Evolutionary conservation across 2,888 invertebrate species (phyloP), one percentile per base, ranked within the genome.

Genomic region (Corbicula japonica): DNA sequence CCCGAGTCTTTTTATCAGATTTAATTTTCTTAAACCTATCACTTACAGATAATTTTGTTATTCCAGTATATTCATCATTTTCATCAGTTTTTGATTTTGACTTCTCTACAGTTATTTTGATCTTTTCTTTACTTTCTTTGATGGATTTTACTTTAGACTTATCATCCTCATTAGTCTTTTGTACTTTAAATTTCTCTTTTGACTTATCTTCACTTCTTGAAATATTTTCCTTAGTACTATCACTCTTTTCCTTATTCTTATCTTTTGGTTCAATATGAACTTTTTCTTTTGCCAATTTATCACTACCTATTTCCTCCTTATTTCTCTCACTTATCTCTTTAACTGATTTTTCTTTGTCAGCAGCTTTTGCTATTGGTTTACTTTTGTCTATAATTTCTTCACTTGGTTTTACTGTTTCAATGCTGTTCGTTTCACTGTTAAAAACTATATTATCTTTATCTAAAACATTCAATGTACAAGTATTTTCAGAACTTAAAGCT

Each of bases 1-100:
- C 65, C n/a, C 35, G 44, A 35, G 41, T 32, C 10, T 69, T 54
- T 63, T 46, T 32, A 21, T 62, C 63, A 35, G 63, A 44, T 52
- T 52, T 52, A 52, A 76, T 62, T 66, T 54, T 73, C 50, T 62
- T 80, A 72, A 80, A 80, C 32, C 80, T 76, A 62, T 80, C 76
- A 76, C 70, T 73, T 15, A 76, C 69, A 23, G 80, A 76, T 26
- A 65, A 44, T 34, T 74, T 74, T 21, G 69, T 61, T 35, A 38
- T 72, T 52, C 62, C 58, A 23, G 35, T 38, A 69, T n/a, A 60
- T 34, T 65, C 71, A 34, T 32, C 58, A 23, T 65, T 28, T 23
- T 58, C 46, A 41, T 23, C 2, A 38, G 23, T 46, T 28, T 65
- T 60, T 21, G 70, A 61, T 41, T 71, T 76, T 21, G 66, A 60